Evolutionary conservation across 2,888 invertebrate genomes (phyloP), one percentile per base, ranked within the genome.

Genomic region (Bhutanitis thaidina): DNA sequence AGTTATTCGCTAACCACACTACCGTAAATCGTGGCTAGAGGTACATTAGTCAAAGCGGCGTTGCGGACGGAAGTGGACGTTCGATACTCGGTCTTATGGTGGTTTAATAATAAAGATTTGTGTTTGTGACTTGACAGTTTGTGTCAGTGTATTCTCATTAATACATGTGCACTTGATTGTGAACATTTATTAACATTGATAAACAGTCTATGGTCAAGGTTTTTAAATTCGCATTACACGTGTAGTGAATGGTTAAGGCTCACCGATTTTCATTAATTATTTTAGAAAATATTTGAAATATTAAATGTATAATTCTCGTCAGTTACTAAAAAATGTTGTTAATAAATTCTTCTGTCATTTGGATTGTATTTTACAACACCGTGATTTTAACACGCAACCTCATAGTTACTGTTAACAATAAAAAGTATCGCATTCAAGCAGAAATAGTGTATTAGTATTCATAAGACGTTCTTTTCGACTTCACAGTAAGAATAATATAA

Each of bases 151-250:
- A 5, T 3, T 20, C 5, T 20, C 20, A 20, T 70, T 74, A 74
- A 74, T 71, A 70, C 73, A 72, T 68, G 70, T 81, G 79, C 80
- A 82, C 79, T 81, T 84, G 79, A 82, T 81, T 84, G 87, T 86
- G 87, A 88, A 87, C 87, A 84, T 87, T 77, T 80, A 74, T 76
- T 80, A 80, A 73, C 72, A 71, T 74, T 79, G 84, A 80, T n/a
- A n/a, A n/a, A n/a, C n/a, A n/a, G n/a, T n/a, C n/a, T n/a, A n/a
- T n/a, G n/a, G n/a, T n/a, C n/a, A n/a, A n/a, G n/a, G n/a, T n/a
- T n/a, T n/a, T n/a, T n/a, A n/a, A n/a, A n/a, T n/a, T n/a, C n/a
- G n/a, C n/a, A n/a, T n/a, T n/a, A n/a, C n/a, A n/a, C n/a, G n/a
- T n/a, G n/a, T n/a, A n/a, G n/a, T n/a, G n/a, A n/a, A n/a, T n/a